Evolutionary conservation across 2,797 vertebrate genomes (phyloP).

Genomic region (Anguilla anguilla): DNA sequence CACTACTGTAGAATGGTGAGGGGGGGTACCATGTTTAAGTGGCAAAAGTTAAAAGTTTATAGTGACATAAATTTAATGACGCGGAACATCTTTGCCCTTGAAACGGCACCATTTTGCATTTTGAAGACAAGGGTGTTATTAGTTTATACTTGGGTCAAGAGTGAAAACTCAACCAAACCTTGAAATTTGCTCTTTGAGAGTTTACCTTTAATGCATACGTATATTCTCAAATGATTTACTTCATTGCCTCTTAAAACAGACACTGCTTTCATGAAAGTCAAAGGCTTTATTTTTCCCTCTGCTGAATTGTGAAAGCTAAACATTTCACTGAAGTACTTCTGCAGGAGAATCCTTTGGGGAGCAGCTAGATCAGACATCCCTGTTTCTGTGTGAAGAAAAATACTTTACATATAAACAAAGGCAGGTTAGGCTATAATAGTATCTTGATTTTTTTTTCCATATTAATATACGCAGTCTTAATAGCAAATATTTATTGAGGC

Average conservation of each 20-base stretch:
- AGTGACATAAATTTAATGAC: neutral
- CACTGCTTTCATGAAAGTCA: neutral
- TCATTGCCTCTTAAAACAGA: neutral
- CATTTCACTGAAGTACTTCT: neutral
- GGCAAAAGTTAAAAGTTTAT: neutral
- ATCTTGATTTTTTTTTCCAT: neutral
- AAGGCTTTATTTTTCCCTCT: neutral
- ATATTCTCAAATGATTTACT: neutral
- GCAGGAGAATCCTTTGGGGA: neutral
- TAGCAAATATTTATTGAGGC: neutral
- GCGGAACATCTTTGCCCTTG: neutral
- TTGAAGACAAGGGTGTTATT: neutral
- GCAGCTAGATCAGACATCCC: neutral
- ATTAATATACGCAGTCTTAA: neutral
- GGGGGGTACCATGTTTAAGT: neutral
- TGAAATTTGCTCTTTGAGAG: neutral
- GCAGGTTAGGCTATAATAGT: neutral
- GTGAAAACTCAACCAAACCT: neutral
- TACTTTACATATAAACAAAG: neutral
- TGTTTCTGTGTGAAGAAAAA: neutral
- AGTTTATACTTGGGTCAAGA: neutral
- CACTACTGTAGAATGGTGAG: neutral
- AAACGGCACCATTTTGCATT: neutral
- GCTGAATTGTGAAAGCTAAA: slow-evolving; percentile 6
- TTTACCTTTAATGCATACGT: neutral